Evolutionary conservation across 1,140 invertebrate genomes (phyloP), one percentile per base, ranked within the genome.

Genomic region (Sitophilus oryzae): DNA sequence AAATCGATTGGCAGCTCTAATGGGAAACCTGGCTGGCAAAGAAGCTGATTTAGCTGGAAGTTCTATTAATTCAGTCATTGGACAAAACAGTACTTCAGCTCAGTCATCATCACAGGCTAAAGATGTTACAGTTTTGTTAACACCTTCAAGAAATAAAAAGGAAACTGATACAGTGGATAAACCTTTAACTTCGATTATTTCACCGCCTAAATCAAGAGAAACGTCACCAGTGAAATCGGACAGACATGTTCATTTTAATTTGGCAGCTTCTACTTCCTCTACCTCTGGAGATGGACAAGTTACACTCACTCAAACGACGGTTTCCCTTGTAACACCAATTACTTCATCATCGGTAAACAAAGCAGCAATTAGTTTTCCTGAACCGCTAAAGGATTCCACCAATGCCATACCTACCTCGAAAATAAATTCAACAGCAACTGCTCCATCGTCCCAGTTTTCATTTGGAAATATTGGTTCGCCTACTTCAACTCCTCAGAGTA

Each of bases 211-310:
- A 34, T 15, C 58, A 20, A 64, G 61, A 15, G 59, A 66, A 21
- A 23, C 30, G 15, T 48, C 51, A n/a, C 42, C 42, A 9, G 25
- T 43, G 3, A 66, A 66, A 54, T 41, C 47, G 34, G 57, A 58
- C 15, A 67, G 60, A 55, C 66, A 67, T 56, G 66, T 67, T 16
- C 60, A 56, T 16, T 67, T 67, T 48, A 56, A 58, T 47, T 16
- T 63, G 25, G 47, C 61, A 16, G 21, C 41, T 15, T 50, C 19
- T 19, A 38, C 25, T 14, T 36, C 34, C 14, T 56, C 38, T n/a
- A 40, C 36, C 25, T 0, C 19, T 15, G 3, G 20, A 1, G 5
- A 3, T 47, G 30, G 14, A 10, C 34, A 40, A n/a, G 10, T 23
- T 34, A 16, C 35, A 20, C 23, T 52, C 30, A 52, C 47, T 36